Base-by-base conservation (phyloP, 2,113 vertebrate species). In the Neotoma lepida region DNA sequence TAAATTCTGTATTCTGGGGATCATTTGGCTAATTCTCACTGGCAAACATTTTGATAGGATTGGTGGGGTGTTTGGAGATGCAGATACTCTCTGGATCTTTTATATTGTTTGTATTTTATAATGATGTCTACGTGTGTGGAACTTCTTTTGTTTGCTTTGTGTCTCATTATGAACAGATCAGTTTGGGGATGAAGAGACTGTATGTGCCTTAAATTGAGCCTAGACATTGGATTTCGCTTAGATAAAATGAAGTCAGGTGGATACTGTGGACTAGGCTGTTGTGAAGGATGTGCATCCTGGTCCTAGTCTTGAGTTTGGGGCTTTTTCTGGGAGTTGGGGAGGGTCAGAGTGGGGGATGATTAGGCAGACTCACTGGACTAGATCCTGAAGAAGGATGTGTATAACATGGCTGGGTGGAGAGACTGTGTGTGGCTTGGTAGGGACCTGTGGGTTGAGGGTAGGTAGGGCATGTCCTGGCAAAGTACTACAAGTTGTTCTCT, bases 101-200 rank as follows among this genome's bases (percentile, higher is more conserved):
- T 20, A 22, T n/a, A 70, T n/a, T 70, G 15, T 70, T 70, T 70
- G 66, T 70, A n/a, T n/a, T 70, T 68, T n/a, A 6, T 6, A 70
- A 39, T 39, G 18, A 71, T 20, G 0, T 22, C 35, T 71, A 18
- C 8, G 4, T 35, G 4, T 71, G 3, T 9, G n/a, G 7, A 2
- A n/a, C 24, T 70, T 20, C 35, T 39, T 71, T 70, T 17, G 35
- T 70, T 70, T 71, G 33, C 5, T 71, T 71, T 39, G 68, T 71
- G n/a, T 39, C n/a, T 71, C 68, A 71, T 71, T 71, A 70, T 71
- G 18, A 0, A 71, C 8, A 9, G 18, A 39, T 20, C 18, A 20
- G 0, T 71, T n/a, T 71, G 35, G 68, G 18, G 0, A 3, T 71
- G 2, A 71, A 39, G n/a, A 22, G 1, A 39, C 17, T 20, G 1